phyloP scores from a whole-genome alignment of 2,888 invertebrate genomes.

The Eutolmus rufibarbis region DNA sequence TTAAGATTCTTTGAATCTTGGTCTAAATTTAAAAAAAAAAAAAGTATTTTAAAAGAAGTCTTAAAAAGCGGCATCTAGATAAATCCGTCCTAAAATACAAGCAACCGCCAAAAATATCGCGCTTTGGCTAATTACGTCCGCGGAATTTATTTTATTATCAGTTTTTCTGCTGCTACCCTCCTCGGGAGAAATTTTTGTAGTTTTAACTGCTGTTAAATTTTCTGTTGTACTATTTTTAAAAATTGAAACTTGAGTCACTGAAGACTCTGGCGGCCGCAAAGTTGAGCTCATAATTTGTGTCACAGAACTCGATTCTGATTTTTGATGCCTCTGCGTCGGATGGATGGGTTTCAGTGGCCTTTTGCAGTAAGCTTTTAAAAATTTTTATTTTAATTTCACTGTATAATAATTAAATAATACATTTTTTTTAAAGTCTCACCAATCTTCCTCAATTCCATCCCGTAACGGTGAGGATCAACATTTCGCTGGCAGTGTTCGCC shows the following conservation, averaged over 20 bases:
- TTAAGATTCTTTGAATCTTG: not conserved
- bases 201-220: not conserved
- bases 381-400: too few species aligned
- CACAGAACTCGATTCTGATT: not conserved
- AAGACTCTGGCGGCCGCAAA: not conserved
- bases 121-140: not conserved
- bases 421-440: slow-evolving; percentile 53
- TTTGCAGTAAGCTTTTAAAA: not conserved
- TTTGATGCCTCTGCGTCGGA: not conserved
- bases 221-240: not conserved
- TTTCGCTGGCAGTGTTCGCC: slow-evolving; percentile 71
- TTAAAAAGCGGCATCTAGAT: not conserved
- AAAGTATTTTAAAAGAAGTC: not conserved
- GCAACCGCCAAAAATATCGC: not conserved
- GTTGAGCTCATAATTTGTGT: not conserved
- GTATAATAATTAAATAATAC: too few species aligned
- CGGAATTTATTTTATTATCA: not conserved
- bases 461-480: slow-evolving; percentile 67
- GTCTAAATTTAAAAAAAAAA: not conserved
- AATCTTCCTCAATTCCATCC: slow-evolving; percentile 69
- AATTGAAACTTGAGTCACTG: not conserved
- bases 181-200: not conserved
- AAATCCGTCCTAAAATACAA: not conserved
- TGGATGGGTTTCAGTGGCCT: not conserved
- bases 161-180: not conserved